Conservation (phyloP, 1,140 invertebrate species). For the Solenopsis fugax region DNA sequence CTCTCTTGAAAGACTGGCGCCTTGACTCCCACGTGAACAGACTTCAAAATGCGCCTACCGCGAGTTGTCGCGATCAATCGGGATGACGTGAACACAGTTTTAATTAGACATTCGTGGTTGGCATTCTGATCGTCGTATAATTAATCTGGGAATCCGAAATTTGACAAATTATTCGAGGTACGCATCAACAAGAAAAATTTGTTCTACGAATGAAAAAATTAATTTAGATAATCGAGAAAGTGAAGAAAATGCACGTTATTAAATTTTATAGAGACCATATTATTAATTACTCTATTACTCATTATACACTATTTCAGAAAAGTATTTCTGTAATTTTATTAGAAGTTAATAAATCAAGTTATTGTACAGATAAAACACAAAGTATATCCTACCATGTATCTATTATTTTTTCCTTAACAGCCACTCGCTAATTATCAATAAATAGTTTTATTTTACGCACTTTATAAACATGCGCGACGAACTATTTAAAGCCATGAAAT, state of each 20-base stretch:
- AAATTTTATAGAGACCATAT: neutral
- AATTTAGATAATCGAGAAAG: neutral
- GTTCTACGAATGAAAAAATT: constrained; percentile 8
- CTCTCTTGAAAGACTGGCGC: constrained; percentile 16
- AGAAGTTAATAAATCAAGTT: constrained; percentile 14
- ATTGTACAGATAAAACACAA: neutral
- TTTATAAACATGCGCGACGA: constrained; percentile 4
- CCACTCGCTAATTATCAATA: neutral
- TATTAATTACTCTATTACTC: neutral
- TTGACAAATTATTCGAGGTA: neutral
- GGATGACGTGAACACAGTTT: constrained; percentile 14
- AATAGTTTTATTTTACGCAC: neutral
- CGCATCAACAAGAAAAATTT: neutral
- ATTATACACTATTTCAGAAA: neutral
- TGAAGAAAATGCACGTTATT: neutral
- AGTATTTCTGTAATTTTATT: neutral
- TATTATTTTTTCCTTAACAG: neutral
- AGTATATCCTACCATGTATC: neutral
- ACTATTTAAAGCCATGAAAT: constrained; percentile 26
- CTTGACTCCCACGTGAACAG: constrained; percentile 39
- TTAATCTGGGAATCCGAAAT: neutral
- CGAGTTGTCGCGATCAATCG: neutral
- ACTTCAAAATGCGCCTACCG: constrained; percentile 27
- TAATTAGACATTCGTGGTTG: neutral
- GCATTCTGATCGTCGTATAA: neutral